phyloP scores from a whole-genome alignment of 2,113 vertebrate species.

The Vulpes ferrilata region DNA sequence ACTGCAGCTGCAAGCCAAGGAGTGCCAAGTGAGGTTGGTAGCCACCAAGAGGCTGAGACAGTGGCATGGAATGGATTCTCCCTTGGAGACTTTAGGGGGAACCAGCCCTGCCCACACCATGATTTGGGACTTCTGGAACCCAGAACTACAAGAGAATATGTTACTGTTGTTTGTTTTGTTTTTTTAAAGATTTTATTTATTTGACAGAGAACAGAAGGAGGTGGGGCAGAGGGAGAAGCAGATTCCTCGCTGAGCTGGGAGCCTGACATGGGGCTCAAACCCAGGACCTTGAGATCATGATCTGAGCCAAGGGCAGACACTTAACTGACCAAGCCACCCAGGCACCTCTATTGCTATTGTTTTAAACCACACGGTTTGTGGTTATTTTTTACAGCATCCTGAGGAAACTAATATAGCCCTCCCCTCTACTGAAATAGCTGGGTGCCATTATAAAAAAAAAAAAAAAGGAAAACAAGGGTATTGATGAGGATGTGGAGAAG shows the following conservation, averaged over 20 bases:
- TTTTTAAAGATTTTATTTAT: no score
- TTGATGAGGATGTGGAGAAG: background rate
- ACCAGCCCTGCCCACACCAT: background rate
- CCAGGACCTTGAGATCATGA: no score
- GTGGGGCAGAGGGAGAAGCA: no score
- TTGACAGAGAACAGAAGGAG: no score
- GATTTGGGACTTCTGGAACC: background rate
- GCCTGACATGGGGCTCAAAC: no score
- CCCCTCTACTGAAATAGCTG: background rate
- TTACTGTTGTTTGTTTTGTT: background rate
- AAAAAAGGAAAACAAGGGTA: background rate
- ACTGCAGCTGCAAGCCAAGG: background rate
- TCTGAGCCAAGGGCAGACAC: no score
- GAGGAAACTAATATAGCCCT: background rate
- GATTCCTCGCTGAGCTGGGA: no score
- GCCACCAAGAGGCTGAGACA: background rate
- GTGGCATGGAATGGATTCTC: background rate
- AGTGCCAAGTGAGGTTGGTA: background rate
- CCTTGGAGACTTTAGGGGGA: background rate
- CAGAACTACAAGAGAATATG: background rate
- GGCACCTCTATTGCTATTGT: background rate
- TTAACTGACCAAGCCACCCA: no score
- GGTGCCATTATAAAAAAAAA: background rate
- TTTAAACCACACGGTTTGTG: background rate
- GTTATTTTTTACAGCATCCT: background rate